Evolutionary conservation across 2,113 vertebrate species (phyloP).

Genomic region (Anarrhichthys ocellatus): DNA sequence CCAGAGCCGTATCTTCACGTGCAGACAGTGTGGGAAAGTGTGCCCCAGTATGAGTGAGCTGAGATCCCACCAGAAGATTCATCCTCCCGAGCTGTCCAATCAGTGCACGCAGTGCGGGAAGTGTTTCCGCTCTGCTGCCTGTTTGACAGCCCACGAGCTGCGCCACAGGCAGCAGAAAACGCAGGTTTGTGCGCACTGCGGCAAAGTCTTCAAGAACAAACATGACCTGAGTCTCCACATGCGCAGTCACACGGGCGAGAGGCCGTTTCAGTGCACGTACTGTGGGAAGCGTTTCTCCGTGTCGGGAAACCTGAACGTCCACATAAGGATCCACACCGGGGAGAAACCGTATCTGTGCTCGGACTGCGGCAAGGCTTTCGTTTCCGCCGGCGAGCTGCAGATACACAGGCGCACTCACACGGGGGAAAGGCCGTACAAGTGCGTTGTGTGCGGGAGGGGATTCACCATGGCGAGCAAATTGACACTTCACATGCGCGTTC

Average conservation of each 20-base stretch:
- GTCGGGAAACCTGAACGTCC: constrained; percentile 59
- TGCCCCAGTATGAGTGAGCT: constrained; percentile 53
- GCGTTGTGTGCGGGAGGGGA: constrained; percentile 45
- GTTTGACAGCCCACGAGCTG: constrained; percentile 43
- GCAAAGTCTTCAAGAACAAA: constrained; percentile 58
- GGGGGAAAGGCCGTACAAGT: constrained; percentile 63
- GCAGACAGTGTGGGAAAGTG: constrained; percentile 51
- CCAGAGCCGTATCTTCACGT: constrained; percentile 38
- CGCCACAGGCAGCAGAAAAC: constrained; percentile 50
- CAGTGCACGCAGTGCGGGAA: constrained; percentile 64
- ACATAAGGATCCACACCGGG: constrained; percentile 63
- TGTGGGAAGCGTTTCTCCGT: constrained; percentile 59
- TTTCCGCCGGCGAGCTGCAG: constrained; percentile 60
- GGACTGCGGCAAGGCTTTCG: constrained; percentile 65
- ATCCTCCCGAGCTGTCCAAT: constrained; percentile 42
- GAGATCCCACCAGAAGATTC: constrained; percentile 56
- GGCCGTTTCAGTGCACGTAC: constrained; percentile 65
- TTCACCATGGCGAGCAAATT: constrained; percentile 62
- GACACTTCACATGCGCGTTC: constrained; percentile 58
- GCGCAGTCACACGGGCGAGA: constrained; percentile 69
- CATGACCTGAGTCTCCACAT: constrained; percentile 55
- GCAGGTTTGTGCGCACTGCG: constrained; percentile 47
- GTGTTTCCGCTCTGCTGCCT: constrained; percentile 36
- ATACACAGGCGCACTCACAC: constrained; percentile 69
- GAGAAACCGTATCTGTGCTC: constrained; percentile 67